A percentile compares a stretch with the other conserved stretches of the same genome.
Evolutionary conservation across 2,113 vertebrate genomes (phyloP).

Genomic region (Aspiorhynchus laticeps): DNA sequence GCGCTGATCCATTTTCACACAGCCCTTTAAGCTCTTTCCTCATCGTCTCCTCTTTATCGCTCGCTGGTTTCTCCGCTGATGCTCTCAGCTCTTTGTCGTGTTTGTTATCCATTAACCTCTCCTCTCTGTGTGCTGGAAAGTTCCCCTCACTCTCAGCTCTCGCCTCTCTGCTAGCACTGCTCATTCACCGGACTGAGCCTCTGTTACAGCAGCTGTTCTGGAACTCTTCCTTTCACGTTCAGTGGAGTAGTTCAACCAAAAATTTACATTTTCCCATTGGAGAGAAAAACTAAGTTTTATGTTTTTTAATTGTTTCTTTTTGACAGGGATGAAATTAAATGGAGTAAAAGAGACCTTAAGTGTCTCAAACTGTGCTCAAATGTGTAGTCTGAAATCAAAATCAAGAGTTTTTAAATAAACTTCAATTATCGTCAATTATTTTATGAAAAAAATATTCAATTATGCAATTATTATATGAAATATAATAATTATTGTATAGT

Average conservation of each 20-base stretch:
- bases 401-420: neutral
- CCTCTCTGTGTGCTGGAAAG: constrained; percentile 32
- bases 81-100: constrained; percentile 41
- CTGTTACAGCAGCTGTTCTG: neutral
- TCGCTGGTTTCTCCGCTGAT: constrained; percentile 18
- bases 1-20: constrained; percentile 36
- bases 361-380: neutral
- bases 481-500: too few species aligned
- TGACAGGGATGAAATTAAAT: neutral
- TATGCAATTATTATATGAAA: too few species aligned
- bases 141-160: constrained; percentile 45
- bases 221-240: neutral
- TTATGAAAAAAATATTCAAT: too few species aligned
- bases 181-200: neutral
- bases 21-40: constrained; percentile 23
- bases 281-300: neutral
- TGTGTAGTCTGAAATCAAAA: neutral
- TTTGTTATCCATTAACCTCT: constrained; percentile 49
- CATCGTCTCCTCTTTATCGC: constrained; percentile 36
- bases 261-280: neutral
- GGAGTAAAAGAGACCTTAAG: neutral
- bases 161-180: neutral
- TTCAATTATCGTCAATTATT: neutral
- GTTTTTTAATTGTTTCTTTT: too few species aligned
- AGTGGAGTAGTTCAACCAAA: neutral